Percentiles rank a stretch among this genome's conserved stretches.
Evolutionary conservation across 2,888 invertebrate genomes (phyloP).

Genomic region (Morpho deidamia): DNA sequence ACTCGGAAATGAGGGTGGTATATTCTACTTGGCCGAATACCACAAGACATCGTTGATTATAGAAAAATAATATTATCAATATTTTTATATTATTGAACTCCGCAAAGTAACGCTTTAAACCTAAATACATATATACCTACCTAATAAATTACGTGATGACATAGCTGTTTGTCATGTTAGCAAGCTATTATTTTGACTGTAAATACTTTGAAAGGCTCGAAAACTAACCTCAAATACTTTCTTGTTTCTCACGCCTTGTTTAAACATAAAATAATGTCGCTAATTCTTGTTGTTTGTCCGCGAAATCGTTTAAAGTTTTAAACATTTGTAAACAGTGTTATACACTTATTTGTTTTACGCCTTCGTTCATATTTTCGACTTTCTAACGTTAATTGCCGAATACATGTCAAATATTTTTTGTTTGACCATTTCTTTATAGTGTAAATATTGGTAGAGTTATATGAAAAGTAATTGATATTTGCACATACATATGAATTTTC

Average conservation of each 20-base stretch:
- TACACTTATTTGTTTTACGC: slow-evolving; percentile 14
- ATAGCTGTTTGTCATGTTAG: slow-evolving; percentile 19
- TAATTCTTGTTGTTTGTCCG: slow-evolving; percentile 56
- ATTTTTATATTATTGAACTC: too few relatives aligned
- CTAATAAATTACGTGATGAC: too few relatives aligned
- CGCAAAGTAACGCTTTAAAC: too few relatives aligned
- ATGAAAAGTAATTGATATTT: slow-evolving; percentile 2
- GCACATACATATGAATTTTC: too few relatives aligned
- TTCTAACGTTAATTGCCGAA: slow-evolving; percentile 2
- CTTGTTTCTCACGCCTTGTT: slow-evolving; percentile 39
- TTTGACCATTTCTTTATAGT: too few relatives aligned
- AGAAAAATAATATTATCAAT: too few relatives aligned
- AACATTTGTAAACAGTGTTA: slow-evolving; percentile 19
- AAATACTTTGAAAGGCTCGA: slow-evolving; percentile 40
- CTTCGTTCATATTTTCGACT: slow-evolving; percentile 2
- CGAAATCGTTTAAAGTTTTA: slow-evolving; percentile 34
- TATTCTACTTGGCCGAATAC: too few relatives aligned
- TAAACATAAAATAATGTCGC: slow-evolving; percentile 42
- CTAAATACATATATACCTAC: too few relatives aligned
- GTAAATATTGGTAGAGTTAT: too few relatives aligned
- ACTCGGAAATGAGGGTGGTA: too few relatives aligned
- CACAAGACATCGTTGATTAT: too few relatives aligned
- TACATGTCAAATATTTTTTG: slow-evolving; percentile 27
- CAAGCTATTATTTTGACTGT: slow-evolving; percentile 36
- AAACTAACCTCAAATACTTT: slow-evolving; percentile 41